Percentiles rank a stretch among this genome's conserved stretches.
Evolutionary conservation across 2,797 vertebrate genomes (phyloP).

Genomic region (Hylomyscus alleni): DNA sequence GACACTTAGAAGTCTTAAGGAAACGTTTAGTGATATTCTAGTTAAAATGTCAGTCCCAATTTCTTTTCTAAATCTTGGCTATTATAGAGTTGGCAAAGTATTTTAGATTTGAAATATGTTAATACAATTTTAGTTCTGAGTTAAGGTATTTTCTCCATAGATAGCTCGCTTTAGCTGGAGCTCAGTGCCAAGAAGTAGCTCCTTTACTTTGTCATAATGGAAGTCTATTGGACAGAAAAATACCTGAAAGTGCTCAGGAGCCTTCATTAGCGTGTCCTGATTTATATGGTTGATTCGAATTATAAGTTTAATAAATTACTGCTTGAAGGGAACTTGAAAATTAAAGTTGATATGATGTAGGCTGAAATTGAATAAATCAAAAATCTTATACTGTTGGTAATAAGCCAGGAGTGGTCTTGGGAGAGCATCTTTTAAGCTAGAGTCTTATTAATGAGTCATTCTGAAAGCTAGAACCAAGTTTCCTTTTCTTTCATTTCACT

Average conservation of each 20-base stretch:
- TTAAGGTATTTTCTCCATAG: constrained; percentile 83
- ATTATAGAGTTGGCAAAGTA: constrained; percentile 84
- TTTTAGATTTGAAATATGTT: constrained; percentile 85
- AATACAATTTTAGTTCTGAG: constrained; percentile 84
- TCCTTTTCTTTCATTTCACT: constrained; percentile 29
- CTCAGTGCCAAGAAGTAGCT: constrained; percentile 63
- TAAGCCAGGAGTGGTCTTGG: constrained; percentile 75
- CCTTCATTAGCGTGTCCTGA: constrained; percentile 63
- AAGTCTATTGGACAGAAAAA: constrained; percentile 73
- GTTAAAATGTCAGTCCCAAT: constrained; percentile 86
- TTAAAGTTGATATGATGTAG: constrained; percentile 79
- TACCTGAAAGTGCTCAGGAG: constrained; percentile 69
- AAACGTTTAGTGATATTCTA: constrained; percentile 86
- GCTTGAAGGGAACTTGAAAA: constrained; percentile 81
- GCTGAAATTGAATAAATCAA: constrained; percentile 79
- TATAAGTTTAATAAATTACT: constrained; percentile 82
- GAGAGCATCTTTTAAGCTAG: constrained; percentile 60
- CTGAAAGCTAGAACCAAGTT: constrained; percentile 55
- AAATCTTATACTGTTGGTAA: constrained; percentile 70
- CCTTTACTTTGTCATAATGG: constrained; percentile 78
- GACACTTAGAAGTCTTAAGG: constrained; percentile 86
- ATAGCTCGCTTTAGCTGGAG: constrained; percentile 68
- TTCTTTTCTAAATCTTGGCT: constrained; percentile 85
- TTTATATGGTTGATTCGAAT: constrained; percentile 75
- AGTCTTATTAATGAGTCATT: constrained; percentile 65